Evolutionary conservation across 2,797 vertebrate genomes (phyloP), one percentile per base, ranked within the genome.

Genomic region (Pseudotriccus pelzelni): DNA sequence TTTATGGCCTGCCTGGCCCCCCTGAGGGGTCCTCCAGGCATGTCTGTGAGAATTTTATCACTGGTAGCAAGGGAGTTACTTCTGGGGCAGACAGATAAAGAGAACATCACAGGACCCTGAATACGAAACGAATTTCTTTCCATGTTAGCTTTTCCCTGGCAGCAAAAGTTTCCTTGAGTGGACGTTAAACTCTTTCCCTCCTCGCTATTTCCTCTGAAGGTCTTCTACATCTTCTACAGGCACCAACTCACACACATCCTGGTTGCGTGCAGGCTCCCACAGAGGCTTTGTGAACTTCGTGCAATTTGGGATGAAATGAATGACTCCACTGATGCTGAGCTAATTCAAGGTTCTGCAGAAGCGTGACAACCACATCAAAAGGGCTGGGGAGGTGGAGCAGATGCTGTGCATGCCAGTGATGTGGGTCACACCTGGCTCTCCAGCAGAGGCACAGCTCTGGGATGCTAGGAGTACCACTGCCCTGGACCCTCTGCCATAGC

Each of bases 261-360:
- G 4, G 8, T 32, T 14, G 18, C 2, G 0, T 37, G 47, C 1
- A 3, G 49, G 59, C 64, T 89, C 37, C 77, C 14, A 4, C 0
- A 0, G 70, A 87, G 62, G 14, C 74, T 81, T 77, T 77, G 52
- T 39, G 41, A 90, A 44, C 58, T 60, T 72, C 2, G 1, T 19
- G 62, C 52, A 37, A 12, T 41, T 77, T 37, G 16, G 39, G 37
- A 36, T n/a, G 12, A 88, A 86, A 85, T 53, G 49, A 90, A 41
- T 85, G 72, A 56, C 59, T 89, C 50, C 50, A 30, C 34, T n/a
- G 67, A 69, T 5, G 20, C 67, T 2, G 3, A 55, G 25, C 34
- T 91, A 90, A 80, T 68, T 81, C 0, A 7, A 52, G 81, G 55
- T 21, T 86, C 30, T 3, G 5, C n/a, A 44, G 62, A 62, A 86